Evolutionary conservation across 2,113 vertebrate genomes (phyloP).

Genomic region (Chaetura pelagica): DNA sequence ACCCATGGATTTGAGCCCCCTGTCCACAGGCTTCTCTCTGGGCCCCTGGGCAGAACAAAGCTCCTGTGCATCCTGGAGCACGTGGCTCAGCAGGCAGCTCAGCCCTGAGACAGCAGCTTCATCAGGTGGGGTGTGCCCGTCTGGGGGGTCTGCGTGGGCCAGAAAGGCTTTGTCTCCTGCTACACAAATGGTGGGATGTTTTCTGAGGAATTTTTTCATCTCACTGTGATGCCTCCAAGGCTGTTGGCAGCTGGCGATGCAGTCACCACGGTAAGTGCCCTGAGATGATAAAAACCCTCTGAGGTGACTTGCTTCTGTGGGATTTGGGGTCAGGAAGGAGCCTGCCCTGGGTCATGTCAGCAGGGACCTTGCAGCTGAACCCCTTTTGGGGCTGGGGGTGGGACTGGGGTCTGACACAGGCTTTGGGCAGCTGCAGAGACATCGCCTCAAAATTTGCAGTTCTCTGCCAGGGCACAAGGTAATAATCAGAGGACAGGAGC

Average conservation of each 20-base stretch:
- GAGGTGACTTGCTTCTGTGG: not conserved
- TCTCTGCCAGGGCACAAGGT: not conserved
- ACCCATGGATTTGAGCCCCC: not conserved
- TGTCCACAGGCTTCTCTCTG: not conserved
- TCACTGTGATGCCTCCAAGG: not conserved
- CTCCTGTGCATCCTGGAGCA: not conserved
- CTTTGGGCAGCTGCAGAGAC: not conserved
- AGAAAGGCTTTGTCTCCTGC: not conserved
- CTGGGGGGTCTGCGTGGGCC: not conserved
- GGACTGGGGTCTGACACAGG: not conserved
- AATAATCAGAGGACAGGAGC: not conserved
- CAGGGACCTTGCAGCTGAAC: not conserved
- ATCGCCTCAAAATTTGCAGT: not conserved
- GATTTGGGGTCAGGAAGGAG: not conserved
- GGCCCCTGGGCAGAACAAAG: not conserved
- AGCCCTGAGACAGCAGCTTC: not conserved
- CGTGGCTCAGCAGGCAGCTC: accelerated
- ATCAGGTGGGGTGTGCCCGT: not conserved
- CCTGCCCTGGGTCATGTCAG: not conserved
- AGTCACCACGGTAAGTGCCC: not conserved
- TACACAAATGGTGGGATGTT: not conserved
- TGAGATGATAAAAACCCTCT: not conserved
- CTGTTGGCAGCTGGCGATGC: not conserved
- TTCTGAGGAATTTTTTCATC: not conserved
- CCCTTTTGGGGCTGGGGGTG: not conserved